These are phyloP conservation scores for Hypomecis atomaria DNA, from an alignment of 2,888 invertebrate species.

Conservation along the genomic window DNA sequence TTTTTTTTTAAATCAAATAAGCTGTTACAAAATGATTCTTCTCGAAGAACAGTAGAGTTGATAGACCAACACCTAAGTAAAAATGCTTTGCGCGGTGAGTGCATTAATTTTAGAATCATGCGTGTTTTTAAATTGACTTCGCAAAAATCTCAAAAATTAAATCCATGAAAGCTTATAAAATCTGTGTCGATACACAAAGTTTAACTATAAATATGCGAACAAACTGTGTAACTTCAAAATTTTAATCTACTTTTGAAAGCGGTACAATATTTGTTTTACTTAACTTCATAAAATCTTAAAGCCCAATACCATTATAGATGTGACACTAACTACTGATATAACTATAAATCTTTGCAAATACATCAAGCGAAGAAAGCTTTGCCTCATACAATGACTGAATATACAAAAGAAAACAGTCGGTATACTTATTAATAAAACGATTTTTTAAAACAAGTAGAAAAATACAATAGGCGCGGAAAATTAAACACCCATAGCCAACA, in stretches of 20 bases:
- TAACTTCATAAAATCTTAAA: conserved; percentile 9
- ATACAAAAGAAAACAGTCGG: conserved; percentile 36
- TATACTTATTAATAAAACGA: conserved; percentile 33
- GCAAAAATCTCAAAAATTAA: background rate
- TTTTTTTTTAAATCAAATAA: background rate
- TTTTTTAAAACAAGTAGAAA: conserved; percentile 55
- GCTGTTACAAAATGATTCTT: conserved; percentile 34
- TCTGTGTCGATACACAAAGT: background rate
- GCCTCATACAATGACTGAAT: conserved; percentile 35
- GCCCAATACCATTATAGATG: conserved; percentile 17
- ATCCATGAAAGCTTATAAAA: conserved; percentile 8
- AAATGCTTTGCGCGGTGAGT: conserved; percentile 38
- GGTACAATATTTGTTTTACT: background rate
- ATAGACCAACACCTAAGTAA: conserved; percentile 47
- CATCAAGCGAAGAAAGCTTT: conserved; percentile 34
- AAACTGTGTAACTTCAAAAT: background rate
- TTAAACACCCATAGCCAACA: conserved; percentile 73
- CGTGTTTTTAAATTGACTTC: conserved; percentile 31
- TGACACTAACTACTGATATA: conserved; percentile 7
- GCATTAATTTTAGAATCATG: conserved; percentile 47
- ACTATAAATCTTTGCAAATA: conserved; percentile 8
- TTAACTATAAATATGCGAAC: background rate
- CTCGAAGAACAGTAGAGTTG: conserved; percentile 42
- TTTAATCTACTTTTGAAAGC: conserved; percentile 16
- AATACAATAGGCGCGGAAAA: conserved; percentile 60